Percentiles rank a stretch among this genome's conserved stretches.
Evolutionary conservation across 2,888 invertebrate species (phyloP).

Genomic region (Ganaspis brasiliensis): DNA sequence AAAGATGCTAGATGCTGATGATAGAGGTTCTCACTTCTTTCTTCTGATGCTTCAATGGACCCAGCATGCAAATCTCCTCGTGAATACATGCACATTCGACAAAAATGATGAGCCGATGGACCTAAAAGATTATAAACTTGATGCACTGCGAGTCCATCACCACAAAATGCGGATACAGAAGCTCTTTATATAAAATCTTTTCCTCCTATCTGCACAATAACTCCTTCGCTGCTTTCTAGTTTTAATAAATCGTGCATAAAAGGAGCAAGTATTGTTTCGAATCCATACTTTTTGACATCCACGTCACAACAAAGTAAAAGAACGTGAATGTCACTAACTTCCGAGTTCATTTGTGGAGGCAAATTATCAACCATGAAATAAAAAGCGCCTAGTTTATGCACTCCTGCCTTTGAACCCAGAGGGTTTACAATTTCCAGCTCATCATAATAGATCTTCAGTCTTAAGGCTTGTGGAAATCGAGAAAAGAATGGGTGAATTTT

Average conservation of each 20-base stretch:
- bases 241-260: conserved; percentile 54
- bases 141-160: conserved; percentile 58
- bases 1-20: not conserved
- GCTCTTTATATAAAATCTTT: conserved; percentile 51
- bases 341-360: conserved; percentile 49
- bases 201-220: conserved; percentile 46
- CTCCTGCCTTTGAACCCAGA: conserved; percentile 49
- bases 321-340: conserved; percentile 47
- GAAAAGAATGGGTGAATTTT: conserved; percentile 49
- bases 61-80: conserved; percentile 54
- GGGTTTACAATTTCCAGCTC: conserved; percentile 50
- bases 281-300: conserved; percentile 53
- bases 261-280: conserved; percentile 49
- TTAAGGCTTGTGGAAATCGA: conserved; percentile 41
- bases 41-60: not conserved
- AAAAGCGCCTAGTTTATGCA: conserved; percentile 55
- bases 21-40: not conserved
- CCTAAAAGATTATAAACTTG: conserved; percentile 54
- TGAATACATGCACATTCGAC: conserved; percentile 49
- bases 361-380: conserved; percentile 51
- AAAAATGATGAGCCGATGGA: conserved; percentile 54
- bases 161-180: conserved; percentile 53
- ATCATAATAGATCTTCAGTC: conserved; percentile 50
- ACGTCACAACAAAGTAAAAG: conserved; percentile 41
- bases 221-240: conserved; percentile 58